phyloP scores from a whole-genome alignment of 2,113 vertebrate species.

The Pterophyllum scalare region DNA sequence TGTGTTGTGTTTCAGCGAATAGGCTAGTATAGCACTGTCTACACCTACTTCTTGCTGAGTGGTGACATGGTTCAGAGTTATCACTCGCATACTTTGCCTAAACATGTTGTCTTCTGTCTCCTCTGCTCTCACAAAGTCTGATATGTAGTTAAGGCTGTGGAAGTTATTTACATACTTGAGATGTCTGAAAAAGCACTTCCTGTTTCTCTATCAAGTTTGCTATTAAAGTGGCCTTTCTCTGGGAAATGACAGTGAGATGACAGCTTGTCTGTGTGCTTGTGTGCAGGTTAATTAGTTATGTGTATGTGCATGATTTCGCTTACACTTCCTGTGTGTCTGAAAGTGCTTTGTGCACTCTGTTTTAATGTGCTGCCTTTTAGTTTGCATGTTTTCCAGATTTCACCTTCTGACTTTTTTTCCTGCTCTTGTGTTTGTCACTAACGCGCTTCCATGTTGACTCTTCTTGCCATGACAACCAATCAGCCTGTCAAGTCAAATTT shows the following conservation, averaged over 20 bases:
- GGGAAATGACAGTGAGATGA: neutral
- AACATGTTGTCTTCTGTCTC: conserved; percentile 1
- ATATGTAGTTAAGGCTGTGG: neutral
- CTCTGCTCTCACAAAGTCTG: conserved; percentile 5
- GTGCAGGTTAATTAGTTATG: neutral
- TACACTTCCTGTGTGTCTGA: conserved; percentile 2
- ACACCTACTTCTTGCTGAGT: neutral
- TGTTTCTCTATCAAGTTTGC: neutral
- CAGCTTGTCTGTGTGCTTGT: neutral
- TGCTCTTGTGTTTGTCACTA: conserved; percentile 51
- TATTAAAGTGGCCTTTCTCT: neutral
- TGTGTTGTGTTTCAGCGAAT: neutral
- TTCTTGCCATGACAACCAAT: conserved; percentile 83
- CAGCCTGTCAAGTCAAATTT: conserved; percentile 77
- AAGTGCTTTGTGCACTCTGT: neutral
- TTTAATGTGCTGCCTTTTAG: conserved; percentile 34
- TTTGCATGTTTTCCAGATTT: conserved; percentile 50
- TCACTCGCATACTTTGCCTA: neutral
- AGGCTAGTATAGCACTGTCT: neutral
- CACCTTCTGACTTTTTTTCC: conserved; percentile 20
- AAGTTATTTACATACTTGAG: neutral
- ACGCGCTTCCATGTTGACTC: conserved; percentile 55
- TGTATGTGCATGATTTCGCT: conserved; percentile 17
- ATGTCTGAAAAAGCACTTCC: neutral
- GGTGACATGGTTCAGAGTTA: neutral